Evolutionary conservation across 2,113 vertebrate species (phyloP).

Genomic region (Phylloscopus trochiloides): DNA sequence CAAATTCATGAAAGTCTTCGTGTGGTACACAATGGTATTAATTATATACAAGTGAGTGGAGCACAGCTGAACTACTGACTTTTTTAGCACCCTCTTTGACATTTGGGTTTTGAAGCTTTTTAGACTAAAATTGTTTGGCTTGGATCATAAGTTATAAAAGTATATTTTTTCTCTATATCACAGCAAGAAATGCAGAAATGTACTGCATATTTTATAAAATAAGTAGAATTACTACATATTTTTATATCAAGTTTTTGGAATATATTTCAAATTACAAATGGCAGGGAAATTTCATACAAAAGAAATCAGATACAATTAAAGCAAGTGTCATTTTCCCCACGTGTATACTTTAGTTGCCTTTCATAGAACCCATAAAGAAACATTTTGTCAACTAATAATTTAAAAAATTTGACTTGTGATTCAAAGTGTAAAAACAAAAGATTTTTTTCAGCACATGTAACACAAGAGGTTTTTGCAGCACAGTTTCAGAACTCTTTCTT

Average conservation of each 20-base stretch:
- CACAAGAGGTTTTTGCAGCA: conserved; percentile 64
- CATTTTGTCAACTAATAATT: conserved; percentile 71
- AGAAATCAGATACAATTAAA: conserved; percentile 54
- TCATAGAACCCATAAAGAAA: conserved; percentile 50
- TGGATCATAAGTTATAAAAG: neutral
- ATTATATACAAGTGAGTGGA: conserved; percentile 3
- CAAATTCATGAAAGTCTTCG: conserved; percentile 19
- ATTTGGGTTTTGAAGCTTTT: conserved; percentile 29
- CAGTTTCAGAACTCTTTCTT: conserved; percentile 72
- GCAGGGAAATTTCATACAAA: neutral
- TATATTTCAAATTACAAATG: conserved; percentile 53
- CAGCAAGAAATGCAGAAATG: conserved; percentile 26
- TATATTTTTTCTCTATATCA: conserved; percentile 10
- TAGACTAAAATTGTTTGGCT: conserved; percentile 26
- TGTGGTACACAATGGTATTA: conserved; percentile 15
- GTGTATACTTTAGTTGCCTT: conserved; percentile 28
- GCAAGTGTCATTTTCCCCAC: neutral
- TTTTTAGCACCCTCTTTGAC: neutral
- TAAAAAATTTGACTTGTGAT: conserved; percentile 55
- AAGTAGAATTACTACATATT: conserved; percentile 30
- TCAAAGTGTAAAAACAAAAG: conserved; percentile 74
- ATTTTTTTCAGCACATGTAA: conserved; percentile 62
- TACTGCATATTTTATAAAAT: conserved; percentile 46
- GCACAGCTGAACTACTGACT: neutral
- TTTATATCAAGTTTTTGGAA: conserved; percentile 36